These are phyloP conservation scores for Tribolium castaneum DNA, from an alignment of 1,140 invertebrate species.

Conservation along the genomic window DNA sequence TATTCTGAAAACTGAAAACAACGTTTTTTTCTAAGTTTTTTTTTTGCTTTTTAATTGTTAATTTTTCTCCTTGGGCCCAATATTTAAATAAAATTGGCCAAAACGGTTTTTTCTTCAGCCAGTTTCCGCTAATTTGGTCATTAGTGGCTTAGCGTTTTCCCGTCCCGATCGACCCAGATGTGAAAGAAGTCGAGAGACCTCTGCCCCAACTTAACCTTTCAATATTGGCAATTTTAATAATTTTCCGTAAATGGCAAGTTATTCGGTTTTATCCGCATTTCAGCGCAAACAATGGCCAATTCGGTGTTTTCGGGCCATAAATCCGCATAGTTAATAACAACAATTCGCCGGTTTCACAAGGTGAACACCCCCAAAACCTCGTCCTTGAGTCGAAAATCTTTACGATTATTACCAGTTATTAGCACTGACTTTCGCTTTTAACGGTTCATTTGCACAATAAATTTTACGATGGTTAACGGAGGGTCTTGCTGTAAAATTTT, in stretches of 20 bases:
- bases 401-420: slow-evolving; percentile 6
- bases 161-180: background rate
- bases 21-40: too few species aligned
- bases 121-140: too few species aligned
- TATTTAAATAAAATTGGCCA: too few species aligned
- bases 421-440: slow-evolving; percentile 16
- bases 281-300: background rate
- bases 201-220: background rate
- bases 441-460: slow-evolving; percentile 30
- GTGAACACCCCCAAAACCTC: background rate
- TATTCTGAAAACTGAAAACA: too few species aligned
- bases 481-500: slow-evolving; percentile 14
- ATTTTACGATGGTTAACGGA: slow-evolving; percentile 12
- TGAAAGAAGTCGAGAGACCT: background rate
- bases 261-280: background rate
- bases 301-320: background rate
- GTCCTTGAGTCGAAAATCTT: background rate
- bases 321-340: too few species aligned
- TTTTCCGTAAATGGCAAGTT: background rate
- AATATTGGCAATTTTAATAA: background rate
- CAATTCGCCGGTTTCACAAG: background rate
- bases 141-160: too few species aligned
- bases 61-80: too few species aligned
- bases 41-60: too few species aligned
- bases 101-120: too few species aligned